Evolutionary conservation across 2,888 invertebrate genomes (phyloP), one percentile per base, ranked within the genome.

Genomic region (Lasioglossum lativentre): DNA sequence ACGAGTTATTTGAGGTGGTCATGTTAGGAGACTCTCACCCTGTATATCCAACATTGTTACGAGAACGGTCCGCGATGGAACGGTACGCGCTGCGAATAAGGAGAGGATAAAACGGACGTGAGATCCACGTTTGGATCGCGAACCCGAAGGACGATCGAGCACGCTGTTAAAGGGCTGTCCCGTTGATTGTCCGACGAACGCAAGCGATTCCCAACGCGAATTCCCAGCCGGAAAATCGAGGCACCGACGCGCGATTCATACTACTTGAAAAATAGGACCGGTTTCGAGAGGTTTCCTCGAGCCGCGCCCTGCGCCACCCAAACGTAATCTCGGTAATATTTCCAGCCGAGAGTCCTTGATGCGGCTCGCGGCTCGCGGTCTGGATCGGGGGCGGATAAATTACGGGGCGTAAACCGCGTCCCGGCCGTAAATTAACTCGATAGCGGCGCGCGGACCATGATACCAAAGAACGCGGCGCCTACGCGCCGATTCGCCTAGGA

Each of bases 391-490:
- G 85, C 83, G 85, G 85, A 88, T 90, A 91, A 90, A 90, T 91
- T 91, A 88, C 78, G 78, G 81, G 88, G 89, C 90, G 86, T 91
- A 91, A 90, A 90, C 85, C 71, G 83, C 78, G 73, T 70, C 81
- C 83, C 75, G 90, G 78, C 84, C 38, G 80, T 90, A 88, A 90
- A 90, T 90, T 90, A 88, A 68, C 68, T 80, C 82, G 90, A 90
- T 88, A 84, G 80, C 66, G 70, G 73, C 78, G 79, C 78, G 79
- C 47, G 23, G 59, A 81, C 89, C 77, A 72, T 83, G 86, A 71
- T 75, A 70, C 45, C 38, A 45, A 30, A 19, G 40, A 80, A 52
- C 73, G 23, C 30, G 38, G 76, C 90, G 86, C 91, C 91, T 85
- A 91, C 90, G 80, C 88, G 52, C 38, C 45, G 66, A 74, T 56